These are phyloP conservation scores for Meandrusa payeni DNA, from an alignment of 2,888 invertebrate genomes.

Conservation along the genomic window DNA sequence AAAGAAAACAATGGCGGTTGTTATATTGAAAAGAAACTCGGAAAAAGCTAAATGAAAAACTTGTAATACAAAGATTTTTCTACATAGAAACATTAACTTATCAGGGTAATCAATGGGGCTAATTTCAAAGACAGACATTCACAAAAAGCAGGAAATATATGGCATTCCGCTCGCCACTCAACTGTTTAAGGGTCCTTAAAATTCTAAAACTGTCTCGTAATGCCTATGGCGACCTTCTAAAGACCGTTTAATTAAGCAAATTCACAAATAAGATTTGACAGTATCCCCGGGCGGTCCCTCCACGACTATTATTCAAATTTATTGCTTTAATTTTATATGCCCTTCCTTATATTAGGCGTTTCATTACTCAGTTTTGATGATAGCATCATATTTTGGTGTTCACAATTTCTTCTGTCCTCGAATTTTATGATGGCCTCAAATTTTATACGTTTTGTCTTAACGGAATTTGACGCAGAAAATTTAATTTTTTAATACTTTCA, in stretches of 20 bases:
- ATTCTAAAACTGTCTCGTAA: conserved; percentile 27
- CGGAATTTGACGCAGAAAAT: conserved; percentile 9
- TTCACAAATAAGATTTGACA: conserved; percentile 39
- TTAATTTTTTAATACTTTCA: no score
- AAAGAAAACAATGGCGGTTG: no score
- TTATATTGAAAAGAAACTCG: no score
- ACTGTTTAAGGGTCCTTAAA: conserved; percentile 23
- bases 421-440: conserved; percentile 23
- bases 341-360: conserved; percentile 48
- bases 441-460: conserved; percentile 17
- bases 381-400: conserved; percentile 38
- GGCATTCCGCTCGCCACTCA: neutral
- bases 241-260: conserved; percentile 39
- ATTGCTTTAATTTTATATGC: conserved; percentile 64
- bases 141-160: neutral
- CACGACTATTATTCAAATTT: conserved; percentile 54
- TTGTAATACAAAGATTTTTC: no score
- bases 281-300: conserved; percentile 28
- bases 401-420: conserved; percentile 29
- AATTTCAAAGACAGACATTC: no score
- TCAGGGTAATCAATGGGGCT: no score
- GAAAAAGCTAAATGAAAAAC: no score
- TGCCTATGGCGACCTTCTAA: conserved; percentile 32
- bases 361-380: conserved; percentile 57
- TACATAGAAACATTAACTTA: no score